These are phyloP conservation scores for Mystacides longicornis DNA, from an alignment of 2,888 invertebrate genomes.

Conservation along the genomic window DNA sequence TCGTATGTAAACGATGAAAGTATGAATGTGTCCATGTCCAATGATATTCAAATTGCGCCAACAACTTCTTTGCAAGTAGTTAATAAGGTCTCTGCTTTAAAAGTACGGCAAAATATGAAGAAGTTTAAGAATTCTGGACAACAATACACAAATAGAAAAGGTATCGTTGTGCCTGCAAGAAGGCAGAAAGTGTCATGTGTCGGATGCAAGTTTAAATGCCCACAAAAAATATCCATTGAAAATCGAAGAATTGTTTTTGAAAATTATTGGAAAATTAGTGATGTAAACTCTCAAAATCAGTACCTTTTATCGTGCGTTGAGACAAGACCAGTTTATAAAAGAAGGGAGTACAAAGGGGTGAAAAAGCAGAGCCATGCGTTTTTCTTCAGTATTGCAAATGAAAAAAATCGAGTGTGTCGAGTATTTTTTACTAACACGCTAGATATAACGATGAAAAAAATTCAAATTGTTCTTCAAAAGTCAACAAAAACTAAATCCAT, in stretches of 20 bases:
- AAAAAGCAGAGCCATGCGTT: slow-evolving; percentile 1
- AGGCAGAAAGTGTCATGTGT: slow-evolving; percentile 1
- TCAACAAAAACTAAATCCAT: slow-evolving; percentile 2
- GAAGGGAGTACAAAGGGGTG: slow-evolving; percentile 1
- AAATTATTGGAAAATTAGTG: not conserved
- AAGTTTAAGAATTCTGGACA: not conserved
- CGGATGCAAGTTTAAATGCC: slow-evolving; percentile 2
- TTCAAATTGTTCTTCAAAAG: not conserved
- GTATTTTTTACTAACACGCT: slow-evolving; percentile 3
- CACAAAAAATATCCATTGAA: slow-evolving; percentile 4
- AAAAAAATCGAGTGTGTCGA: slow-evolving; percentile 5
- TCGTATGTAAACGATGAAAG: not conserved
- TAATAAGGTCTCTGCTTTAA: not conserved
- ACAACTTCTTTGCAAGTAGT: slow-evolving; percentile 1
- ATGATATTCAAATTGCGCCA: not conserved
- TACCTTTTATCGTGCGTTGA: slow-evolving; percentile 2
- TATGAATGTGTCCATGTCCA: slow-evolving; percentile 1
- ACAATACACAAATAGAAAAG: slow-evolving; percentile 3
- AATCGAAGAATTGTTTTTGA: slow-evolving; percentile 5
- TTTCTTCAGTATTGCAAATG: not conserved
- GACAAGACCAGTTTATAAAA: not conserved
- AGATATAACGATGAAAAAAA: not conserved
- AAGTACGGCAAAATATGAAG: slow-evolving; percentile 3
- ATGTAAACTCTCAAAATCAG: slow-evolving; percentile 3
- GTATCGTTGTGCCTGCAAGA: not conserved